These are phyloP conservation scores for Neodiprion lecontei DNA, from an alignment of 1,140 invertebrate genomes.

Conservation along the genomic window DNA sequence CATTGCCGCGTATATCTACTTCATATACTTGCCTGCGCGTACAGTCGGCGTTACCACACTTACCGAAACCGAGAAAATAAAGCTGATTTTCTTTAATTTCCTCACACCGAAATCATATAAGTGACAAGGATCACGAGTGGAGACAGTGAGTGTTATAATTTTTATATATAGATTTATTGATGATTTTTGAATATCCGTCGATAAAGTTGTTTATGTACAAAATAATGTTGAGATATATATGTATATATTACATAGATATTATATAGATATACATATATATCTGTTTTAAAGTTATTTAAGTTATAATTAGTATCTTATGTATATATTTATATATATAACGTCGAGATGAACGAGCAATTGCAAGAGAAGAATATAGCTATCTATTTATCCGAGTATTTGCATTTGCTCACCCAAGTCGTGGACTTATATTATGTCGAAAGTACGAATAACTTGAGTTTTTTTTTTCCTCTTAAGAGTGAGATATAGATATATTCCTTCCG, in stretches of 20 bases:
- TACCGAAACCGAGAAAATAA: no score
- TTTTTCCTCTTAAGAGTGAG: not conserved
- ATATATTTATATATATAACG: no score
- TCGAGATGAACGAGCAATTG: not conserved
- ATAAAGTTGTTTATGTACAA: conserved; percentile 58
- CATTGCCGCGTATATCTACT: not conserved
- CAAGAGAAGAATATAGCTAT: conserved; percentile 8
- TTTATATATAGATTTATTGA: conserved; percentile 51
- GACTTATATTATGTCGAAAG: not conserved
- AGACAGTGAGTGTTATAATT: conserved; percentile 18
- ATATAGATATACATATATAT: conserved; percentile 23
- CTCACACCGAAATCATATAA: no score
- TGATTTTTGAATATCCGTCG: conserved; percentile 53
- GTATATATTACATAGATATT: conserved; percentile 40
- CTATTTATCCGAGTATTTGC: not conserved
- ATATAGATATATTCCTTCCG: not conserved
- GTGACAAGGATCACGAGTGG: no score
- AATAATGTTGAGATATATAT: conserved; percentile 55
- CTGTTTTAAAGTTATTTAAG: not conserved
- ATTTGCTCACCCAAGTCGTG: no score
- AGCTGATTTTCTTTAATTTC: no score
- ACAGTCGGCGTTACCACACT: no score
- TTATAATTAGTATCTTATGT: not conserved
- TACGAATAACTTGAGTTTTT: not conserved
- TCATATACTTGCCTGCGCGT: no score